Conservation (phyloP, 2,888 invertebrate genomes). For the Panorpa germanica region DNA sequence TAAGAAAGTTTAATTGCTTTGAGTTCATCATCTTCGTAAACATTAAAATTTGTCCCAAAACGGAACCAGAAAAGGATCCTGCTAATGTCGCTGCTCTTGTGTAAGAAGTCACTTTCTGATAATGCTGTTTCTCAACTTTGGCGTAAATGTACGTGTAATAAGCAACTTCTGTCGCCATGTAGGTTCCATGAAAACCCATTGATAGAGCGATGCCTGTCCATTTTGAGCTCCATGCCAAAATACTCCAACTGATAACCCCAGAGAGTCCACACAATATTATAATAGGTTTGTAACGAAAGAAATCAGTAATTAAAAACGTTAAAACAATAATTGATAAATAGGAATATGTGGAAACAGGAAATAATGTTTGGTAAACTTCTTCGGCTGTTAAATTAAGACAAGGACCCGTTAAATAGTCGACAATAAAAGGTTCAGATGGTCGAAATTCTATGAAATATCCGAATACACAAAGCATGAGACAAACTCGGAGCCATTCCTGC, state of each 20-base stretch:
- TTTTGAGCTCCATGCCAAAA: too few species aligned
- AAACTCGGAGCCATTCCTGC: too few species aligned
- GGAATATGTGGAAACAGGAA: slow-evolving; percentile 47
- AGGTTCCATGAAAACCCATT: slow-evolving; percentile 41
- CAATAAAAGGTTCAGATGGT: slow-evolving; percentile 41
- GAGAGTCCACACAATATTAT: too few species aligned
- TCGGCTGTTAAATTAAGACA: slow-evolving; percentile 34
- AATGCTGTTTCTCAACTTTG: slow-evolving; percentile 38
- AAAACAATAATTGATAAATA: slow-evolving; percentile 34
- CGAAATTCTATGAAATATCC: slow-evolving; percentile 41
- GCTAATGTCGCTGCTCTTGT: slow-evolving; percentile 39
- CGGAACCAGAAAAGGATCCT: slow-evolving; percentile 36
- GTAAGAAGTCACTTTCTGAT: slow-evolving; percentile 43
- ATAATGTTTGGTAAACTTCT: slow-evolving; percentile 38
- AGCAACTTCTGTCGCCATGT: slow-evolving; percentile 47
- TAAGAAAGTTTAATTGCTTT: slow-evolving; percentile 38
- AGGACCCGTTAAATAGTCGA: slow-evolving; percentile 32
- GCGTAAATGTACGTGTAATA: slow-evolving; percentile 58
- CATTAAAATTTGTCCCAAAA: slow-evolving; percentile 35
- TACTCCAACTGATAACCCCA: too few species aligned
- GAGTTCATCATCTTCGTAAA: slow-evolving; percentile 31
- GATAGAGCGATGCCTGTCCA: slow-evolving; percentile 34
- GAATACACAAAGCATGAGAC: slow-evolving; percentile 32
- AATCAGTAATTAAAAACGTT: too few species aligned
- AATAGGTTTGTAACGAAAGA: too few species aligned